phyloP scores from a whole-genome alignment of 2,888 invertebrate species.

The Drosophila ustulata region DNA sequence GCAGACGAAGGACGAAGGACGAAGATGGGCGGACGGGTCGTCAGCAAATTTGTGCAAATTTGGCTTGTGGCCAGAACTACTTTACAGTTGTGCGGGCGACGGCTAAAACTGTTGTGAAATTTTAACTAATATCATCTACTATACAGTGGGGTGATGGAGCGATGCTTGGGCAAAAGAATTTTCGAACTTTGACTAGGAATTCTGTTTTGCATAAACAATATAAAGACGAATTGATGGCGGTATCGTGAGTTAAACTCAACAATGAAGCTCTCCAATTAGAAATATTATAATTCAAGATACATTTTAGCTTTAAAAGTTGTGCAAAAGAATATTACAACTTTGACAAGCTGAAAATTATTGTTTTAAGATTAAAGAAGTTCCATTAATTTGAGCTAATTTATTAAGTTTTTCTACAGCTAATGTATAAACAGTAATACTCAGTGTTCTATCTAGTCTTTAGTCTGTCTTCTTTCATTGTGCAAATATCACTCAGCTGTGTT shows the following conservation, averaged over 20 bases:
- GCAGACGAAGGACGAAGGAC: neutral
- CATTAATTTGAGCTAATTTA: neutral
- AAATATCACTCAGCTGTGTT: constrained; percentile 43
- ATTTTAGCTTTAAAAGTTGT: too few species aligned
- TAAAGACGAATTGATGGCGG: neutral
- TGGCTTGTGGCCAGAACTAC: constrained; percentile 73
- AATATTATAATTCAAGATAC: too few species aligned
- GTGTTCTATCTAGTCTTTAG: neutral
- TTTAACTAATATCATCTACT: constrained; percentile 54
- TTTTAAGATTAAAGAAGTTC: too few species aligned
- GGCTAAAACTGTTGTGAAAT: constrained; percentile 52
- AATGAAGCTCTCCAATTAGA: too few species aligned
- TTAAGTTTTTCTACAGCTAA: neutral
- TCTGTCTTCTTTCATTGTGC: constrained; percentile 23
- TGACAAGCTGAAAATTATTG: too few species aligned
- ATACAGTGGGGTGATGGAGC: constrained; percentile 26
- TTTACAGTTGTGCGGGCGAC: constrained; percentile 59
- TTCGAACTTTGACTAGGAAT: constrained; percentile 9
- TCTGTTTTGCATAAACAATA: neutral
- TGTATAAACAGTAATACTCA: neutral
- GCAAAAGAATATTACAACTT: too few species aligned
- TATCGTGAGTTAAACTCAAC: neutral
- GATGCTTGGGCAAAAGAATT: constrained; percentile 11
- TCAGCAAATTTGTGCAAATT: constrained; percentile 68
- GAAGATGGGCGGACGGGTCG: constrained; percentile 1